phyloP scores from a whole-genome alignment of 2,888 invertebrate genomes.

The Mesorhabditis sp. region DNA sequence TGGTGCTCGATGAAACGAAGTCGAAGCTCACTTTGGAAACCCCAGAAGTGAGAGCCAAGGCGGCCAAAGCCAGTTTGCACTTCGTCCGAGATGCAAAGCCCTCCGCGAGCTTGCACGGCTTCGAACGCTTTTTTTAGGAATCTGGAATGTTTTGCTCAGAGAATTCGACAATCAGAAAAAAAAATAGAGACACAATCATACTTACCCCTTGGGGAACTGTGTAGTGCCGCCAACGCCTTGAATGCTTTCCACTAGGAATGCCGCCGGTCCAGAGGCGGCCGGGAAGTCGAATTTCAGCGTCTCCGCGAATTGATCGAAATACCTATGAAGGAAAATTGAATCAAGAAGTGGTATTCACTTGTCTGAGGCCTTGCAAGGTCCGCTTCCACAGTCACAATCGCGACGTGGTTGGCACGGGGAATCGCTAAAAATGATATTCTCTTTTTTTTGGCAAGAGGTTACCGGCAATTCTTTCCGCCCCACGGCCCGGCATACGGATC shows the following conservation, averaged over 20 bases:
- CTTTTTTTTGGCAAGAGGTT: conserved; percentile 65
- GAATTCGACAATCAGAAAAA: not conserved
- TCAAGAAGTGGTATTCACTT: conserved; percentile 43
- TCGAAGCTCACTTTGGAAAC: conserved; percentile 69
- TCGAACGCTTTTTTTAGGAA: conserved; percentile 79
- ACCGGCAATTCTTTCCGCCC: conserved; percentile 83
- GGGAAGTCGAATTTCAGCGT: conserved; percentile 76
- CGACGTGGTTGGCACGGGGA: conserved; percentile 7
- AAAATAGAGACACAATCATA: not conserved
- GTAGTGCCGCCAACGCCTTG: conserved; percentile 89
- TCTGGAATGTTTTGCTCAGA: conserved; percentile 49
- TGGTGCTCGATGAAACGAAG: conserved; percentile 27
- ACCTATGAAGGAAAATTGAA: conserved; percentile 59
- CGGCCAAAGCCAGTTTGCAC: conserved; percentile 89
- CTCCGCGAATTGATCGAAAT: conserved; percentile 78
- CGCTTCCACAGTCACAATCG: conserved; percentile 44
- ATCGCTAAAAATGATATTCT: conserved; percentile 9
- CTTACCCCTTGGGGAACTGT: conserved; percentile 71
- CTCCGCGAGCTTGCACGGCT: conserved; percentile 76
- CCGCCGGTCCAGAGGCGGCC: conserved; percentile 69
- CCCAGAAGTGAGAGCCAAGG: conserved; percentile 91
- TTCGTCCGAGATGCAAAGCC: conserved; percentile 86
- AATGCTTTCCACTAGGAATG: conserved; percentile 88
- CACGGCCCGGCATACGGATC: conserved; percentile 86
- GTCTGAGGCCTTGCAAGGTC: conserved; percentile 72